phyloP scores from a whole-genome alignment of 2,113 vertebrate genomes.

The Speoplatyrhinus poulsoni region DNA sequence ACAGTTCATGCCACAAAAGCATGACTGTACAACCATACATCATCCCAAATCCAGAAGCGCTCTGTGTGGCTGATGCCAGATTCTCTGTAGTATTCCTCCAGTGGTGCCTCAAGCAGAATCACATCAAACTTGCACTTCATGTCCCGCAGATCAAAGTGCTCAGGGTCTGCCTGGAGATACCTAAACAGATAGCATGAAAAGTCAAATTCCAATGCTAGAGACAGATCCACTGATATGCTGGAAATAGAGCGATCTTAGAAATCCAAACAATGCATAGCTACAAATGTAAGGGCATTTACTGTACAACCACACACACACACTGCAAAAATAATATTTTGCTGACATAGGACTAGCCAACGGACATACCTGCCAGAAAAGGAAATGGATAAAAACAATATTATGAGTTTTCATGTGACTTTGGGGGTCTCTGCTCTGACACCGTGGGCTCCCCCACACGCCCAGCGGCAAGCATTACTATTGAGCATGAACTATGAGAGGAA shows the following conservation, averaged over 20 bases:
- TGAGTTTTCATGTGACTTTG: too few relatives aligned
- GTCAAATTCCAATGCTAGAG: background rate
- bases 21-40: slow-evolving; percentile 76
- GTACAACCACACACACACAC: too few relatives aligned
- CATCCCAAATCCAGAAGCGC: slow-evolving; percentile 97
- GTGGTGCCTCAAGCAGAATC: slow-evolving; percentile 92
- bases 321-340: too few relatives aligned
- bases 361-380: too few relatives aligned
- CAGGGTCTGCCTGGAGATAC: slow-evolving; percentile 94
- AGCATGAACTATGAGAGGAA: too few relatives aligned
- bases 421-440: too few relatives aligned
- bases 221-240: background rate
- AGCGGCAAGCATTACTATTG: too few relatives aligned
- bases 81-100: slow-evolving; percentile 97
- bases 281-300: too few relatives aligned
- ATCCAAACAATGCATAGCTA: background rate
- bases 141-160: slow-evolving; percentile 91
- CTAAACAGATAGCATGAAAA: slow-evolving; percentile 59
- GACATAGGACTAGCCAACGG: too few relatives aligned
- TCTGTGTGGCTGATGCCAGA: slow-evolving; percentile 95
- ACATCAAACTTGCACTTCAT: slow-evolving; percentile 95
- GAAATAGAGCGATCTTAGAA: background rate
- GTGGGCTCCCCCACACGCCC: too few relatives aligned
- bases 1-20: background rate
- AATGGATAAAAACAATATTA: too few relatives aligned